These are phyloP conservation scores for Agrochola litura DNA, from an alignment of 2,888 invertebrate genomes.

Conservation along the genomic window DNA sequence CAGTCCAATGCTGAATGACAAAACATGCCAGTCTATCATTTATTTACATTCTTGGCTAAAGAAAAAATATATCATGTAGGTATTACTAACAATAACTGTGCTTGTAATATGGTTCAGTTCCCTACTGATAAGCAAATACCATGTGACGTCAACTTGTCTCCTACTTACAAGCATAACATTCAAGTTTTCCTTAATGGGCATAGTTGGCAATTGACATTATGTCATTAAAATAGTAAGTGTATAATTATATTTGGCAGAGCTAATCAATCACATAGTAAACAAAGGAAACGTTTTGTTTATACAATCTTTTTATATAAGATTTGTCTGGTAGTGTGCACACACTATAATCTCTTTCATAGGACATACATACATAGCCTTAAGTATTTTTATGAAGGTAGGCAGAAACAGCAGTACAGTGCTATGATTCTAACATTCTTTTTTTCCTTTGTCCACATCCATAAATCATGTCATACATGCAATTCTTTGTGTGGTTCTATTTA, in stretches of 20 bases:
- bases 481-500: neutral
- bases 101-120: conserved; percentile 17
- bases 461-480: neutral
- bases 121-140: conserved; percentile 42
- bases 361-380: conserved; percentile 3
- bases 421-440: neutral
- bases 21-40: conserved; percentile 12
- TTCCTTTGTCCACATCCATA: conserved; percentile 2
- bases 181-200: conserved; percentile 41
- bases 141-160: conserved; percentile 14
- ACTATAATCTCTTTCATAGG: conserved; percentile 14
- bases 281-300: conserved; percentile 33
- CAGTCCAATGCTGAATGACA: conserved; percentile 24
- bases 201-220: conserved; percentile 37
- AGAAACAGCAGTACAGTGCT: neutral
- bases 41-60: neutral
- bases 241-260: conserved; percentile 42
- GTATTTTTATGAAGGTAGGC: neutral
- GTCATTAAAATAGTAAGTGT: conserved; percentile 28
- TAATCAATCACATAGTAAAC: conserved; percentile 41
- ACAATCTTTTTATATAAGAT: conserved; percentile 31
- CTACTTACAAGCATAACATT: conserved; percentile 12
- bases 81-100: conserved; percentile 1
- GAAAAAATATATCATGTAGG: neutral
- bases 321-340: conserved; percentile 25